Base-by-base conservation (phyloP, 2,113 vertebrate genomes). In the Junco hyemalis region DNA sequence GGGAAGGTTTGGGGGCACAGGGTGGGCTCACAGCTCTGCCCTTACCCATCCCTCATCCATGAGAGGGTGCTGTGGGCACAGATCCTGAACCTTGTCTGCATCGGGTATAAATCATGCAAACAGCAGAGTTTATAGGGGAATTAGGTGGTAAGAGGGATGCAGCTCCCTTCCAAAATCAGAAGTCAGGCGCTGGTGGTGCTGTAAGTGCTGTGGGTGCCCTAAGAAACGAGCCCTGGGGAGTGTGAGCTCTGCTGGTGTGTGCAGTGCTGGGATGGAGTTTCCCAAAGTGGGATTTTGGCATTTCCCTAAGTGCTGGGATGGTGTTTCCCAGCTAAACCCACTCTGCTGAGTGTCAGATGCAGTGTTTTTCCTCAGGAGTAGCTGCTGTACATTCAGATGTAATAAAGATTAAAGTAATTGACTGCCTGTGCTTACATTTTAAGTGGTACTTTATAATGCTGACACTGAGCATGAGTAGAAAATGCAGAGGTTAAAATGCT, bases 321-420 rank as follows among this genome's bases (percentile, higher is more conserved):
- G 60, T 5, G 2, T 80, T 82, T 82, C 77, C 74, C 89, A 70
- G 47, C 14, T 61, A 66, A 61, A 48, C 42, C 16, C 3, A 0
- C 73, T 81, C 79, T 45, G 48, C 65, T 35, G 78, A 69, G 24
- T 7, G 15, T 29, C 45, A 65, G 69, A 40, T 8, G 4, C 21
- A 8, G 24, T 25, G 22, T 8, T 74, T 81, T 63, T 28, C 31
- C 28, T 74, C 21, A 4, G 89, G 66, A 64, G 54, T 5, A 77
- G 80, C 87, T 80, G 90, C 66, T 85, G 63, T n/a, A 45, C 33
- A 12, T 64, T 71, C 64, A 63, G 59, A 68, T 76, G 88, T 45
- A 88, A 93, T 90, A 73, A 81, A 94, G 86, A 88, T 81, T 53
- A 72, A 89, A 92, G 82, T 86, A 93, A 92, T 86, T 68, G 88